Conservation (phyloP, 2,797 vertebrate genomes). For the Gambelia wislizenii region DNA sequence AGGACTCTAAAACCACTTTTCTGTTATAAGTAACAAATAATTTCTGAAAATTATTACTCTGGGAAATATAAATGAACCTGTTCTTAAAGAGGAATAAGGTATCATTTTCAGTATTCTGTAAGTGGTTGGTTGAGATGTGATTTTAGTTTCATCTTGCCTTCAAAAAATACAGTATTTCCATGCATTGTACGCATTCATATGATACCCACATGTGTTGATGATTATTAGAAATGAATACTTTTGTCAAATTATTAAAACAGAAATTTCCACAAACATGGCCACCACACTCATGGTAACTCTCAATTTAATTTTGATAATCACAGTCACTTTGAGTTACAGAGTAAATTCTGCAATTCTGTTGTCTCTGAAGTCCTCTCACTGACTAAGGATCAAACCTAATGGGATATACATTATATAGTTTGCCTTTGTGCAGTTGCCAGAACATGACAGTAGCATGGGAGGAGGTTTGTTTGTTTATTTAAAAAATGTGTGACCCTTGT, state of each 20-base stretch:
- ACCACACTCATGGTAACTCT: neutral
- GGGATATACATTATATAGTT: too few relatives aligned
- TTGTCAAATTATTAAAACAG: conserved; percentile 17
- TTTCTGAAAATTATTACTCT: neutral
- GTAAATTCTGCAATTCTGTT: too few relatives aligned
- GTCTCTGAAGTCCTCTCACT: too few relatives aligned
- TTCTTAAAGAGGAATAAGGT: neutral
- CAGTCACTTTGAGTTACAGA: too few relatives aligned
- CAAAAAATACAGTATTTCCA: conserved; percentile 13
- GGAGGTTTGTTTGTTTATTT: too few relatives aligned
- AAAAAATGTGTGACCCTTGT: too few relatives aligned
- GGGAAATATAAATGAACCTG: neutral
- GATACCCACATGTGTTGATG: neutral
- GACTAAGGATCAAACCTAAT: too few relatives aligned
- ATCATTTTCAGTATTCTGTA: neutral
- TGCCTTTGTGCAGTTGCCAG: too few relatives aligned
- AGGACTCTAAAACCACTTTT: neutral
- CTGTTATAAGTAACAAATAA: neutral
- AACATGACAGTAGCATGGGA: too few relatives aligned
- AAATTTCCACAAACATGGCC: neutral
- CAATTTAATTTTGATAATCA: neutral
- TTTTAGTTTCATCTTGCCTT: neutral
- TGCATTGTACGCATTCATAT: neutral
- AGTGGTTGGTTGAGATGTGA: neutral
- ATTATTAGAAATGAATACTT: conserved; percentile 8